These are phyloP conservation scores for Heteromyza rotundicornis DNA, from an alignment of 2,888 invertebrate species.

Conservation along the genomic window DNA sequence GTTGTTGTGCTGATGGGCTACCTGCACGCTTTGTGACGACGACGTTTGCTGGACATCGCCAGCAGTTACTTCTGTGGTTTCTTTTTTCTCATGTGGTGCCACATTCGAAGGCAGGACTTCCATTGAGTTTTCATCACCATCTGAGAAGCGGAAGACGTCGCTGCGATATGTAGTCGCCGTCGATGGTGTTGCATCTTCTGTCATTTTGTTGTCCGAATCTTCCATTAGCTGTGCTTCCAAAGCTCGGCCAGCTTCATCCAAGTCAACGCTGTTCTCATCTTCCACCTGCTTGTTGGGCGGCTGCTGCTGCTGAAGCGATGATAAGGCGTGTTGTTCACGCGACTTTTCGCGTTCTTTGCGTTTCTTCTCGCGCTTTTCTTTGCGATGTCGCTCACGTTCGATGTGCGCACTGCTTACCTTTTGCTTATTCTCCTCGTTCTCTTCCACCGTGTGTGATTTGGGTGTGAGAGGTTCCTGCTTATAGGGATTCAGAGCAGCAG, in stretches of 20 bases:
- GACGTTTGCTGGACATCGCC: background rate
- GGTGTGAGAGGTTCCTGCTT: conserved; percentile 58
- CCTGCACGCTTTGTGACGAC: background rate
- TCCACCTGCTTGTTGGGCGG: conserved; percentile 44
- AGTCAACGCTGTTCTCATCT: conserved; percentile 81
- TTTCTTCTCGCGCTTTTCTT: conserved; percentile 69
- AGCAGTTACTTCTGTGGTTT: background rate
- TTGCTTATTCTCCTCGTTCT: conserved; percentile 52
- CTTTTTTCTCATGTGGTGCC: background rate
- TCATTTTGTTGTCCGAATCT: conserved; percentile 66
- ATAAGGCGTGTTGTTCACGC: conserved; percentile 50
- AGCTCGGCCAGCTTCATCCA: conserved; percentile 81
- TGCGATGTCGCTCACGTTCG: conserved; percentile 60
- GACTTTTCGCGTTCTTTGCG: conserved; percentile 69
- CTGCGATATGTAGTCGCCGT: conserved; percentile 58
- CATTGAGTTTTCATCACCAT: conserved; percentile 66
- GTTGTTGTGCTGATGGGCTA: conserved; percentile 34
- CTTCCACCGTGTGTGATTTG: conserved; percentile 50
- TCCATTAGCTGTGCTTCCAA: conserved; percentile 81
- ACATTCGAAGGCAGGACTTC: conserved; percentile 58
- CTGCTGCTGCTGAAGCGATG: conserved; percentile 39
- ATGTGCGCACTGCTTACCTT: conserved; percentile 39
- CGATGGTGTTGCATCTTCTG: conserved; percentile 60
- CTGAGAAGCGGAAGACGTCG: conserved; percentile 69
- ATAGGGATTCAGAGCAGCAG: conserved; percentile 59